phyloP scores from a whole-genome alignment of 2,113 vertebrate species.

The Semnornis frantzii region DNA sequence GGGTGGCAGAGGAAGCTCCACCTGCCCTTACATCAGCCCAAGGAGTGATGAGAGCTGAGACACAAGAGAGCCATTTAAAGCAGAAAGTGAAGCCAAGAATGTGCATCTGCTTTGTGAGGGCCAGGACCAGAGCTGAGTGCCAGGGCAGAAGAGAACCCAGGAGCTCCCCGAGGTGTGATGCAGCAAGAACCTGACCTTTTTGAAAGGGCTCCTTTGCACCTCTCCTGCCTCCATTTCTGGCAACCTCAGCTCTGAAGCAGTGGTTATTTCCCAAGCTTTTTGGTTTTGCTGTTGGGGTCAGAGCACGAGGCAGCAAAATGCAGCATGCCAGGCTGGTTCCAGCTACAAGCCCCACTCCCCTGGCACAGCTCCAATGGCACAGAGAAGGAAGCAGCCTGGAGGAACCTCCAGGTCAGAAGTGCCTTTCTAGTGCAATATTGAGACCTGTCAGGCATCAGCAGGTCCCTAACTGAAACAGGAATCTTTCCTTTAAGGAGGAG shows the following conservation, averaged over 20 bases:
- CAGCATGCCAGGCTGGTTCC: not conserved
- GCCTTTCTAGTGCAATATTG: conserved; percentile 56
- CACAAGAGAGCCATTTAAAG: not conserved
- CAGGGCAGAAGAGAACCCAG: not conserved
- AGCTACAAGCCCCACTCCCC: not conserved
- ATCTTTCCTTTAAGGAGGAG: not conserved
- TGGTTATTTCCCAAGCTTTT: not conserved
- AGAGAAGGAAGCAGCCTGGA: not conserved
- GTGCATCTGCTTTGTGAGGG: not conserved
- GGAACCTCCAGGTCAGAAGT: not conserved
- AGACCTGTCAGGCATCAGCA: not conserved
- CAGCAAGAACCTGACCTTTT: not conserved
- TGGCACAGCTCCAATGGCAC: not conserved
- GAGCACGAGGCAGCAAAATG: not conserved
- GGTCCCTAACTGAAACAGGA: not conserved
- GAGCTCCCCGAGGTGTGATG: rapidly evolving
- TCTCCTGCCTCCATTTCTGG: not conserved
- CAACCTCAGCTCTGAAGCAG: not conserved
- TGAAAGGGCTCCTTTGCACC: not conserved
- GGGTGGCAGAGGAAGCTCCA: not conserved
- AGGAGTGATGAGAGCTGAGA: not conserved
- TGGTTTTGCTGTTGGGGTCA: not conserved
- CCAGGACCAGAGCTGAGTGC: not conserved
- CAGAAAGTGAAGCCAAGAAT: not conserved
- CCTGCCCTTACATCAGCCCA: not conserved